These are phyloP conservation scores for Siderastrea siderea DNA, from an alignment of 92 coral and sea anemone species.

Conservation along the genomic window DNA sequence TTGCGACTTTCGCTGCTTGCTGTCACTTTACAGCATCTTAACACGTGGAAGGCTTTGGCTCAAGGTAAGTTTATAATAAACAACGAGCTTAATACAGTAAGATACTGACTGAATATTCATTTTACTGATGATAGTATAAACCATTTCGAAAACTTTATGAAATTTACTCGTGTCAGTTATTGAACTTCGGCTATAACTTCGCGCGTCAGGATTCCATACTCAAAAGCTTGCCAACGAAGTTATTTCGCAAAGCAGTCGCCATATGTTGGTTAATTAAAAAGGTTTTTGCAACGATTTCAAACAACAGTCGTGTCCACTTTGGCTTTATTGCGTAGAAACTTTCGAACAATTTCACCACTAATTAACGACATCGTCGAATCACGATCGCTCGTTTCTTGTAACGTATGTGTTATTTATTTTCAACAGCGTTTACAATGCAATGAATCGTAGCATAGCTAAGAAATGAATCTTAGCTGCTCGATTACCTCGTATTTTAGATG, in stretches of 20 bases:
- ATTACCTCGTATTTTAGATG: background rate
- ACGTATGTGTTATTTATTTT: background rate
- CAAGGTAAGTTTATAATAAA: slow-evolving; percentile 26
- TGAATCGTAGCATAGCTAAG: background rate
- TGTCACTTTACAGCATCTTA: background rate
- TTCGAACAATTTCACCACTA: slow-evolving; percentile 2
- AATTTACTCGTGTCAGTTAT: too few species aligned
- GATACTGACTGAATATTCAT: background rate
- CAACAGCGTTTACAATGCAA: background rate
- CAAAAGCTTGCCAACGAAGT: background rate
- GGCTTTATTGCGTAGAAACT: background rate
- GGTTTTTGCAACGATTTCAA: background rate
- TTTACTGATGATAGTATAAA: background rate
- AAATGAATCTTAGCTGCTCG: background rate
- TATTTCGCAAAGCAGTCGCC: background rate
- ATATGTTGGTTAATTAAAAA: background rate
- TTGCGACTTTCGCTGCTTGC: slow-evolving; percentile 5
- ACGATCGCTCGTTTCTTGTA: background rate
- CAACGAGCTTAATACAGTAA: background rate
- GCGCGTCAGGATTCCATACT: background rate
- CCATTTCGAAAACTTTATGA: background rate
- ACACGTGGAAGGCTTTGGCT: slow-evolving; percentile 6
- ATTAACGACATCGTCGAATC: background rate
- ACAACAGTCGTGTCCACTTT: background rate
- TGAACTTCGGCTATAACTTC: background rate